Percentiles rank a stretch among this genome's conserved stretches.
These are phyloP conservation scores for Melanotaenia parkinsoni DNA, from an alignment of 2,797 vertebrate genomes.

Conservation along the genomic window DNA sequence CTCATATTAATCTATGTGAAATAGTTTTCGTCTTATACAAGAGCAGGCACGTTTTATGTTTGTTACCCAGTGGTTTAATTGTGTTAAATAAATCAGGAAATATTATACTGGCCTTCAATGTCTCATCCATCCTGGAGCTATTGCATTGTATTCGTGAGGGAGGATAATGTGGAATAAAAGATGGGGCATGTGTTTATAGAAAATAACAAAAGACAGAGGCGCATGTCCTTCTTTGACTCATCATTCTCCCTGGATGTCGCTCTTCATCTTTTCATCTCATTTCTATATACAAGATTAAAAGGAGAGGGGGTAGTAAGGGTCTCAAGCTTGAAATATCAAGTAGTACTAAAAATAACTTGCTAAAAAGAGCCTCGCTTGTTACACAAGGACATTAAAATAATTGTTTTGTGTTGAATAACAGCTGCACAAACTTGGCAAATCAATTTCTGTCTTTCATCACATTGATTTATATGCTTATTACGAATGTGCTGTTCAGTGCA, in stretches of 20 bases:
- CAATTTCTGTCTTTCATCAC: neutral
- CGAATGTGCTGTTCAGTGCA: neutral
- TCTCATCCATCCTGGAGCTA: constrained; percentile 12
- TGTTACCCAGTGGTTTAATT: constrained; percentile 1
- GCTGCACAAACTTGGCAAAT: constrained; percentile 26
- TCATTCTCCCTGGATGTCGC: constrained; percentile 57
- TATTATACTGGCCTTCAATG: neutral
- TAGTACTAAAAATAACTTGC: constrained; percentile 69
- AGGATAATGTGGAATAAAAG: constrained; percentile 33
- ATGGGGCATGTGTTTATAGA: constrained; percentile 45
- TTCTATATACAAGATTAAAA: constrained; percentile 70
- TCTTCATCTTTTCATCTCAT: constrained; percentile 74
- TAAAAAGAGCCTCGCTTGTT: constrained; percentile 43
- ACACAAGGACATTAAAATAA: constrained; percentile 50
- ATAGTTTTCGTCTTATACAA: neutral
- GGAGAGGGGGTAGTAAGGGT: constrained; percentile 33
- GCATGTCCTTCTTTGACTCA: constrained; percentile 49
- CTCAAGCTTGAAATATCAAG: constrained; percentile 67
- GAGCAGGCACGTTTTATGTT: neutral
- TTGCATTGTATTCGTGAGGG: constrained; percentile 21
- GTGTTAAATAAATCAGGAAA: neutral
- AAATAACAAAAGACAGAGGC: constrained; percentile 39
- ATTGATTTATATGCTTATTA: constrained; percentile 7
- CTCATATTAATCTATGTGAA: neutral
- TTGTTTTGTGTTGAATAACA: constrained; percentile 52